Conservation (phyloP, 2,113 vertebrate species). For the Chascanopsetta lugubris region DNA sequence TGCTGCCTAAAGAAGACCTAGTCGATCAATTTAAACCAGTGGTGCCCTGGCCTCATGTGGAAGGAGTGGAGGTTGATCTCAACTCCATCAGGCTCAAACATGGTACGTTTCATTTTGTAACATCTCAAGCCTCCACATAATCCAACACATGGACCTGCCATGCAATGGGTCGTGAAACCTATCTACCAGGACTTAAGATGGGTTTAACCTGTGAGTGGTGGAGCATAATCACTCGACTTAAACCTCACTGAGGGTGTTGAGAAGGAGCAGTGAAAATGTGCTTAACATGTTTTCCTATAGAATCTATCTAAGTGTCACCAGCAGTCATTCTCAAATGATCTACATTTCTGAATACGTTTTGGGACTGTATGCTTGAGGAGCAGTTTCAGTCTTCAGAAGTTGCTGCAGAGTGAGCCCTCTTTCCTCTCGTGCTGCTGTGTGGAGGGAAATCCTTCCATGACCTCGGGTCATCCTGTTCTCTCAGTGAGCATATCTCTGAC, state of each 20-base stretch:
- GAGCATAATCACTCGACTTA: not conserved
- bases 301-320: not conserved
- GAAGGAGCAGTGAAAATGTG: not conserved
- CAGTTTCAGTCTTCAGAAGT: not conserved
- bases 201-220: too few relatives aligned
- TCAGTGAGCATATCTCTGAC: too few relatives aligned
- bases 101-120: conserved; percentile 34
- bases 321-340: not conserved
- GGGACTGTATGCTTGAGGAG: too few relatives aligned
- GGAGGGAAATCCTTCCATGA: too few relatives aligned
- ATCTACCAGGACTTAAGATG: too few relatives aligned
- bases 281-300: not conserved
- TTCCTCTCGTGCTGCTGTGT: too few relatives aligned
- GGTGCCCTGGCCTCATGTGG: conserved; percentile 96
- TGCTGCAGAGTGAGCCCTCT: not conserved
- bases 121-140: not conserved
- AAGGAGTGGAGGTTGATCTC: conserved; percentile 97
- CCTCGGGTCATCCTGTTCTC: too few relatives aligned
- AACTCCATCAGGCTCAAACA: conserved; percentile 86
- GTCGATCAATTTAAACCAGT: conserved; percentile 90
- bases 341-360: not conserved
- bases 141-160: not conserved
- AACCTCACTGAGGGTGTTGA: not conserved
- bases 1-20: conserved; percentile 75
- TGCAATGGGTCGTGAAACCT: not conserved